Percentiles rank a stretch among this genome's conserved stretches.
These are phyloP conservation scores for Brachyistius frenatus DNA, from an alignment of 2,113 vertebrate species.

Conservation along the genomic window DNA sequence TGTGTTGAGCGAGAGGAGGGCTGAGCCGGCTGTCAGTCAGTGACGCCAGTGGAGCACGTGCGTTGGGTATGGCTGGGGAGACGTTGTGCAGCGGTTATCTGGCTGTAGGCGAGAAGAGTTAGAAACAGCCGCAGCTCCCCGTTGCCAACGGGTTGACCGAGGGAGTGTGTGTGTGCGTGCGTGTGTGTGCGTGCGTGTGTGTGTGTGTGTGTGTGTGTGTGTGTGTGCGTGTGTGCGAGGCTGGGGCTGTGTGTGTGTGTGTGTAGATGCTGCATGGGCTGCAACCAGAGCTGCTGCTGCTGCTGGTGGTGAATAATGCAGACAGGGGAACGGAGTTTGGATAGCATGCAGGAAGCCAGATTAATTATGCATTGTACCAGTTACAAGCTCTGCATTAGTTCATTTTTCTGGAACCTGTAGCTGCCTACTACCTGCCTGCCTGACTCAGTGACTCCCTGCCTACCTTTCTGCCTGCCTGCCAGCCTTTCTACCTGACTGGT, in stretches of 20 bases:
- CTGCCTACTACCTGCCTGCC: constrained; percentile 55
- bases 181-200: constrained; percentile 25
- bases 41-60: constrained; percentile 86
- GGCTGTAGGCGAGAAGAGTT: constrained; percentile 65
- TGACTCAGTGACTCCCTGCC: constrained; percentile 64
- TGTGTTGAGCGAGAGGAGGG: constrained; percentile 80
- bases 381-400: constrained; percentile 81
- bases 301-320: constrained; percentile 83
- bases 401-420: constrained; percentile 85
- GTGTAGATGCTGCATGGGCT: constrained; percentile 63
- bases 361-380: constrained; percentile 87
- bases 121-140: constrained; percentile 68
- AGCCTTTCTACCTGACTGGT: constrained; percentile 34
- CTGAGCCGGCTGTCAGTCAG: constrained; percentile 87
- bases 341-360: constrained; percentile 83
- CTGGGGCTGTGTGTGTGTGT: constrained; percentile 34
- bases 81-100: constrained; percentile 59
- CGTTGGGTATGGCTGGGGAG: constrained; percentile 78
- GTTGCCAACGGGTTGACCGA: constrained; percentile 41
- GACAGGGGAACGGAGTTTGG: constrained; percentile 81
- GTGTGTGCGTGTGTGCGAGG: neutral
- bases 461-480: constrained; percentile 35
- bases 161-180: constrained; percentile 49
- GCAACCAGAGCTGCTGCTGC: constrained; percentile 66
- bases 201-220: constrained; percentile 14